phyloP scores from a whole-genome alignment of 2,888 invertebrate genomes.

The Spisula subtruncata region DNA sequence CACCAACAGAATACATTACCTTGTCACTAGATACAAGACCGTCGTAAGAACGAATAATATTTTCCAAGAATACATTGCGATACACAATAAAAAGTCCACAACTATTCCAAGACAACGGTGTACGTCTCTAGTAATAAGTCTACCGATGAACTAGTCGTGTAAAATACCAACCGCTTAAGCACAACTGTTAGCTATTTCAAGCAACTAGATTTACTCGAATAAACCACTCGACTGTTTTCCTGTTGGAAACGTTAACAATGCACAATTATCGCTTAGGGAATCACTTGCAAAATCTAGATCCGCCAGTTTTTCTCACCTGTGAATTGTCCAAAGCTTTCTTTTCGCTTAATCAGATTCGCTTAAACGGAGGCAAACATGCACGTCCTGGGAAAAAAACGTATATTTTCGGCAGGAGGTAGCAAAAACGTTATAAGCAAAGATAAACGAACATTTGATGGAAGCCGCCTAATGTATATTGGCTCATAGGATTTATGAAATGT shows the following conservation, averaged over 20 bases:
- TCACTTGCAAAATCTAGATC: background rate
- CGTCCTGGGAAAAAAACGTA: background rate
- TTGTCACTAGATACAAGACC: background rate
- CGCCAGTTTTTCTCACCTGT: background rate
- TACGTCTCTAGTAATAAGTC: too few species aligned
- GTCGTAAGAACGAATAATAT: background rate
- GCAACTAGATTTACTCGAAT: background rate
- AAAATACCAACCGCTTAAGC: too few species aligned
- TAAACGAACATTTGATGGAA: conserved; percentile 35
- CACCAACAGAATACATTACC: background rate
- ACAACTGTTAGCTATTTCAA: background rate
- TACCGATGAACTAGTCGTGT: too few species aligned
- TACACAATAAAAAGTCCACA: background rate
- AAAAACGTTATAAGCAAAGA: conserved; percentile 20
- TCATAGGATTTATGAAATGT: conserved; percentile 29
- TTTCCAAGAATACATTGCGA: conserved; percentile 2
- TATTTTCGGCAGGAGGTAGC: background rate
- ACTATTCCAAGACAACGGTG: background rate
- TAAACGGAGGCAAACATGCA: conserved; percentile 30
- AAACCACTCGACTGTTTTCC: background rate
- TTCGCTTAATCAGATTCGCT: conserved; percentile 12
- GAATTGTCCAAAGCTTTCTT: conserved; percentile 18
- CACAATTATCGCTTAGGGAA: background rate
- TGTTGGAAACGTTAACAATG: background rate
- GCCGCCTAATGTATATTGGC: conserved; percentile 8